Percentiles rank a stretch among this genome's conserved stretches.
These are phyloP conservation scores for Chrysolina oricalcia DNA, from an alignment of 2,888 invertebrate genomes.

Conservation along the genomic window DNA sequence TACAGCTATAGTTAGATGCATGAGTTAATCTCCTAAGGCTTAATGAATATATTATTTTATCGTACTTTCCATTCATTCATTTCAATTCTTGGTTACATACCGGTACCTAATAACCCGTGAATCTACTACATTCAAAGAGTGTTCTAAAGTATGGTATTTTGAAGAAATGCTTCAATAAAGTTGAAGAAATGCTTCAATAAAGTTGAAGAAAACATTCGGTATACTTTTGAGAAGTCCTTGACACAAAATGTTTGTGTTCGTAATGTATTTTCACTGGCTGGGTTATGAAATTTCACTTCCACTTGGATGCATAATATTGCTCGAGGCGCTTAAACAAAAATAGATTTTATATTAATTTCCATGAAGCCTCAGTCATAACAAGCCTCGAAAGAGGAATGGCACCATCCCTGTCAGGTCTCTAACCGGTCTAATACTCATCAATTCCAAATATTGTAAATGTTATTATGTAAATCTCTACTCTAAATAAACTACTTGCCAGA, in stretches of 20 bases:
- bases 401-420: too few species aligned
- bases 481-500: too few species aligned
- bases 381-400: too few species aligned
- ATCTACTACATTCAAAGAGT: neutral
- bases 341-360: neutral
- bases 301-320: neutral
- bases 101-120: neutral
- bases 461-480: too few species aligned
- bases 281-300: conserved; percentile 3
- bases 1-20: neutral
- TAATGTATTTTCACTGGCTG: neutral
- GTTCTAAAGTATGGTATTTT: neutral
- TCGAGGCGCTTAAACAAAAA: neutral
- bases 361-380: neutral
- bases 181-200: too few species aligned
- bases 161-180: too few species aligned
- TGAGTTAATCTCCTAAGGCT: neutral
- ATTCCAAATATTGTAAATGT: too few species aligned
- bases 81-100: neutral
- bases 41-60: conserved; percentile 5
- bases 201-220: neutral
- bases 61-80: conserved; percentile 1
- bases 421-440: too few species aligned
- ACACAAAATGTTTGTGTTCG: neutral
- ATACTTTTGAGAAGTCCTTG: conserved; percentile 8